Percentiles rank a stretch among this genome's conserved stretches.
phyloP scores from a whole-genome alignment of 2,797 vertebrate species.

The Acropternis orthonyx region DNA sequence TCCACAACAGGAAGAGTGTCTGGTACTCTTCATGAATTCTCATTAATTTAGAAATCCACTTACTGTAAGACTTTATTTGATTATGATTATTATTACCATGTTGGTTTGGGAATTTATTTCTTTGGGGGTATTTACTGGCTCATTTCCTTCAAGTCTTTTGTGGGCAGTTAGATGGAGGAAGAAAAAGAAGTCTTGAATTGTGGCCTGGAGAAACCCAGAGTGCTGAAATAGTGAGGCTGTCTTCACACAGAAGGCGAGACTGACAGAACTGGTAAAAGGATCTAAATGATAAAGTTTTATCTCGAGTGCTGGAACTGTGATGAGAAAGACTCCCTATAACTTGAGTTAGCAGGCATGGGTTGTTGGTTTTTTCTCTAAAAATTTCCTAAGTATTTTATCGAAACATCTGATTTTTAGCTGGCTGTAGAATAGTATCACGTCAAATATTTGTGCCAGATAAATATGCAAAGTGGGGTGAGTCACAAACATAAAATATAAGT shows the following conservation, averaged over 20 bases:
- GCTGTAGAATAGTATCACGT: neutral
- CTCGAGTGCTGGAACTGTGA: neutral
- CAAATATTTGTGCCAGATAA: neutral
- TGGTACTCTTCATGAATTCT: neutral
- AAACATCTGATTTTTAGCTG: neutral
- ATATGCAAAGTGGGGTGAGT: neutral
- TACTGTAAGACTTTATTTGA: neutral
- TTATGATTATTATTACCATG: neutral
- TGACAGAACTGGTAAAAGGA: neutral
- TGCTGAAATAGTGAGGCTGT: neutral
- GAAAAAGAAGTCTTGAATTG: neutral
- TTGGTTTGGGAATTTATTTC: neutral
- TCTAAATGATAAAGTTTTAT: neutral
- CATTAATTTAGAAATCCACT: neutral
- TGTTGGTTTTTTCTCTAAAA: neutral
- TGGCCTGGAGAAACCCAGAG: neutral
- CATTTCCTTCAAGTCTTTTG: neutral
- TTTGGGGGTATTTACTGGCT: neutral
- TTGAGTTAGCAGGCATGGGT: accelerated
- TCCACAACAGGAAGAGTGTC: neutral
- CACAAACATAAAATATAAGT: neutral
- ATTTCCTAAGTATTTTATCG: neutral
- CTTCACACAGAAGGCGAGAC: neutral
- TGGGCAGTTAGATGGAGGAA: neutral
- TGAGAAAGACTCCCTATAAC: neutral